These are phyloP conservation scores for Tor tambroides DNA, from an alignment of 2,113 vertebrate genomes.

Conservation along the genomic window DNA sequence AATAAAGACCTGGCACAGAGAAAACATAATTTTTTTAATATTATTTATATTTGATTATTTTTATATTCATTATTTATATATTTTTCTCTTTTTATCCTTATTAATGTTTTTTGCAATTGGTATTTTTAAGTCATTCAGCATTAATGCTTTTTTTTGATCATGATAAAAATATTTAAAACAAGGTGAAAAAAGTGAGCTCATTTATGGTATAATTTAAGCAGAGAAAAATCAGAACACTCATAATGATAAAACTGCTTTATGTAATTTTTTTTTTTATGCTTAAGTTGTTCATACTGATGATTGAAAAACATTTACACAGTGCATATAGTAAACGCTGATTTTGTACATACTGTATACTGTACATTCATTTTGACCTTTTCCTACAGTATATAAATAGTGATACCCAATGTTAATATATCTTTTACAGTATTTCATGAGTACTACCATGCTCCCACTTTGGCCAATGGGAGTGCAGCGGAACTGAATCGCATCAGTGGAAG, in stretches of 20 bases:
- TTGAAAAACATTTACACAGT: no score
- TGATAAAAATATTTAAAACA: neutral
- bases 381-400: neutral
- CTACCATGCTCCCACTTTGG: conserved; percentile 77
- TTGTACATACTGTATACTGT: neutral
- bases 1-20: conserved; percentile 19
- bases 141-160: neutral
- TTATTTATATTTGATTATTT: neutral
- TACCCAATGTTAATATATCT: neutral
- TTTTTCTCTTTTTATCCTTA: no score
- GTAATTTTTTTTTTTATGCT: neutral
- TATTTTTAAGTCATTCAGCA: neutral
- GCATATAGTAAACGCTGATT: no score
- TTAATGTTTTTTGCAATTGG: no score
- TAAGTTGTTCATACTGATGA: no score
- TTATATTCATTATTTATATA: neutral
- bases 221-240: neutral
- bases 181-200: neutral
- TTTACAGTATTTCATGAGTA: conserved; percentile 89
- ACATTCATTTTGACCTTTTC: neutral
- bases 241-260: conserved; percentile 3
- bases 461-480: conserved; percentile 71
- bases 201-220: neutral
- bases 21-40: no score
- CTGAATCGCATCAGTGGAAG: conserved; percentile 50